Conservation (phyloP, 2,888 invertebrate genomes). For the Andrena trimmerana region DNA sequence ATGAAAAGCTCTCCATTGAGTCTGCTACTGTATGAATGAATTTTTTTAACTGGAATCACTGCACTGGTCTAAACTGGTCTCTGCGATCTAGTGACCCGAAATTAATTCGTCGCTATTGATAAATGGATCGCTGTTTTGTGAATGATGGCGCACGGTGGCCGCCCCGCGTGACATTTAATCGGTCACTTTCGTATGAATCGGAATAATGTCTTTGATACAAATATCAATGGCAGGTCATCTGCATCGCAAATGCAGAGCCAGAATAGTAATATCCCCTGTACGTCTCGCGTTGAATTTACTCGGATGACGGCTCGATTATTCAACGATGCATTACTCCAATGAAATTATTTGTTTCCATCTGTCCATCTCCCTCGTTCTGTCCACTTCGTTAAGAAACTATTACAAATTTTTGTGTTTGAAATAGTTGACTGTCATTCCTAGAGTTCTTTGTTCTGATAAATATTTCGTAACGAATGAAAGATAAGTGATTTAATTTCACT, state of each 20-base stretch:
- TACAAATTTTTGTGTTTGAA: background rate
- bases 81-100: slow-evolving; percentile 1
- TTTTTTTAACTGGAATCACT: background rate
- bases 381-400: too few species aligned
- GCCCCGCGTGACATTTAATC: slow-evolving; percentile 30
- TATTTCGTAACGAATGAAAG: too few species aligned
- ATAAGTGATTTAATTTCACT: too few species aligned
- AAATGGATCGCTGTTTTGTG: slow-evolving; percentile 15
- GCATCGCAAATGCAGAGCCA: slow-evolving; percentile 38
- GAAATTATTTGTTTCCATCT: slow-evolving; percentile 10
- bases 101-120: slow-evolving; percentile 9
- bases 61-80: background rate
- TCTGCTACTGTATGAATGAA: slow-evolving; percentile 1
- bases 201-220: slow-evolving; percentile 31
- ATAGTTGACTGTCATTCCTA: too few species aligned
- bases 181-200: slow-evolving; percentile 24
- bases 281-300: slow-evolving; percentile 25
- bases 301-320: slow-evolving; percentile 12
- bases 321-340: background rate
- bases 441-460: too few species aligned
- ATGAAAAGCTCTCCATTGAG: background rate
- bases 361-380: background rate
- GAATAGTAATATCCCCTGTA: slow-evolving; percentile 21
- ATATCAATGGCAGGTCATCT: slow-evolving; percentile 39
- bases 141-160: slow-evolving; percentile 7